phyloP scores from a whole-genome alignment of 2,113 vertebrate genomes.

The Dermatemys mawii region DNA sequence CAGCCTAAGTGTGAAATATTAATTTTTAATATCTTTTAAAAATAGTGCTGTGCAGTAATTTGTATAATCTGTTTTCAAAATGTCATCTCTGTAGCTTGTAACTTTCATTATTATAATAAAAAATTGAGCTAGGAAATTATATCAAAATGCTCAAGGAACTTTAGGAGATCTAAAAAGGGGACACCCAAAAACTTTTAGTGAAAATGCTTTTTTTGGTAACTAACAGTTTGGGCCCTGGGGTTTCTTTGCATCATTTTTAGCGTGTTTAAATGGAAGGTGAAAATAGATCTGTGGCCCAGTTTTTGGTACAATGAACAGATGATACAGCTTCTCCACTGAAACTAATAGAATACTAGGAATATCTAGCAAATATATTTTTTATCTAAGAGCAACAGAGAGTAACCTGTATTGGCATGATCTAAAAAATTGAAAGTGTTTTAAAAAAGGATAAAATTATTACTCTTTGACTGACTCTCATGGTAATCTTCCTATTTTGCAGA shows the following conservation, averaged over 20 bases:
- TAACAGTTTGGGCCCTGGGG: not conserved
- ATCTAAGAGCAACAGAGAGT: not conserved
- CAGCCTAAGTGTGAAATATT: not conserved
- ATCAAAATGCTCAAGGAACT: fast-evolving
- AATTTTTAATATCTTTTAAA: fast-evolving
- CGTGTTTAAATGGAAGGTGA: not conserved
- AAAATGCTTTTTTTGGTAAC: not conserved
- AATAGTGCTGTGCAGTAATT: fast-evolving
- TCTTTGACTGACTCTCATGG: fast-evolving
- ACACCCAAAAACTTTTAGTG: not conserved
- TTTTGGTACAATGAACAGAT: not conserved
- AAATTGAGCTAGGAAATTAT: fast-evolving
- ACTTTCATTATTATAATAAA: fast-evolving
- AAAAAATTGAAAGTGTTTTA: not conserved
- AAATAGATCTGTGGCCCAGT: not conserved
- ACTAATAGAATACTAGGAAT: not conserved
- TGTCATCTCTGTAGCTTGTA: not conserved
- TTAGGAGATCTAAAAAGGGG: fast-evolving
- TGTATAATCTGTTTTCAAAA: not conserved
- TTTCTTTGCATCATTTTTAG: not conserved
- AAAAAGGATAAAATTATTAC: not conserved
- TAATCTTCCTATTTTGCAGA: fast-evolving
- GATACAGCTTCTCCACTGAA: not conserved
- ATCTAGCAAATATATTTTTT: fast-evolving
- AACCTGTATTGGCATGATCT: no score